Evolutionary conservation across 1,140 invertebrate genomes (phyloP), one percentile per base, ranked within the genome.

Genomic region (Sinonovacula constricta): DNA sequence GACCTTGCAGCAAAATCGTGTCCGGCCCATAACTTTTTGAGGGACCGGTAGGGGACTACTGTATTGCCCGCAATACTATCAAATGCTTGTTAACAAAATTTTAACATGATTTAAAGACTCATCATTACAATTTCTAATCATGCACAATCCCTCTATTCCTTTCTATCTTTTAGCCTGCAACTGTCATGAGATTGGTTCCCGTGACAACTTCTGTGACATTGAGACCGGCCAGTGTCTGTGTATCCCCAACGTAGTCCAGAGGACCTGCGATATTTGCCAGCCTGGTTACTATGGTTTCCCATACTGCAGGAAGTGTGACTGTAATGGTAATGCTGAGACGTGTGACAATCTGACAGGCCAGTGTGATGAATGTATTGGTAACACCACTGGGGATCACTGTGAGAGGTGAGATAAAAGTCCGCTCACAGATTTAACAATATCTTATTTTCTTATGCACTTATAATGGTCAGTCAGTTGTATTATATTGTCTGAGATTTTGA

Each of bases 151-250:
- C n/a, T 7, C 0, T 51, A 18, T 31, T 39, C 0, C 72, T 67
- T 36, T 67, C 24, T 10, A 67, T 31, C 18, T 86, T 90, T 54
- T 85, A 92, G 94, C 96, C 22, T 99, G 99, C 90, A 97, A 99
- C 85, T 99, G 99, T 89, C 96, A 99, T 87, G 95, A 95, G 65
- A 95, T 97, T 83, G 98, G 98, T 63, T 95, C 98, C 15, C 91
- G 97, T 74, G 96, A 99, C 87, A 99, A 99, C 88, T 96, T 98
- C 87, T 99, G 99, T 91, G 96, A 99, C 88, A 93, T 94, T 26
- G 93, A 94, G 59, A 96, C 95, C 62, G 98, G 98, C 0, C 96
- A 99, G 85, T 99, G 98, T 92, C 95, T 95, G 85, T 99, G 98
- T 89, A 94, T 96, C 83, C 93, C 95, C 0, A 98, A 99, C 57